Base-by-base conservation (phyloP, 2,888 invertebrate species). In the Ochropacha duplaris region DNA sequence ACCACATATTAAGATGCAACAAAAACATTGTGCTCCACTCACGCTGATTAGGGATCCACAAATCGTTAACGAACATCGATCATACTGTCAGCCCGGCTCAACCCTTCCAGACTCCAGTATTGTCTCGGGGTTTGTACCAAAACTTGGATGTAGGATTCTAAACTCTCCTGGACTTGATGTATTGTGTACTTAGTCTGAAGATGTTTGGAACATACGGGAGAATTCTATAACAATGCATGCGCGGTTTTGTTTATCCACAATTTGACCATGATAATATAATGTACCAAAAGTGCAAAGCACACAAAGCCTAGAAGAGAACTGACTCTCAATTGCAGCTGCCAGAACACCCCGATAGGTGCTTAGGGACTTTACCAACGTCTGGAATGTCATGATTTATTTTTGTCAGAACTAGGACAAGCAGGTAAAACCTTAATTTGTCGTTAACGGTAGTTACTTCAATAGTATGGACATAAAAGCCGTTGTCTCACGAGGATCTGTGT, bases 31-130 rank as follows among this genome's bases (percentile, higher is more conserved):
- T 62, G 63, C 62, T 65, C 66, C 74, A 74, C 79, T 81, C 68
- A 65, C 67, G 50, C 64, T 74, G 74, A 79, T 79, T 79, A 76
- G 72, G 62, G 70, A 71, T 70, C 68, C 63, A 67, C 62, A 67
- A 72, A 78, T 76, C 75, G 74, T 76, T 76, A 74, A 73, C 66
- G 69, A 68, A 72, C 76, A 81, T 82, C 81, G 64, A 84, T 84
- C 84, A 83, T 76, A 57, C 65, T 81, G 82, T 79, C 82, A 67
- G 56, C 54, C 57, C 31, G 66, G 74, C 68, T 73, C 68, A 74
- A 75, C 75, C 71, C 72, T 69, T 72, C 31, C 52, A 19, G 31
- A 31, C 31, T 19, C 70, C 71, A 65, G 67, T 56, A 68, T 79
- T 79, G 79, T 79, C 76, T 77, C 60, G 59, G 69, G 67, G 70